A percentile compares a stretch with the other conserved stretches of the same genome.
Conservation (phyloP, 2,797 vertebrate genomes). For the Phalanger gymnotis region DNA sequence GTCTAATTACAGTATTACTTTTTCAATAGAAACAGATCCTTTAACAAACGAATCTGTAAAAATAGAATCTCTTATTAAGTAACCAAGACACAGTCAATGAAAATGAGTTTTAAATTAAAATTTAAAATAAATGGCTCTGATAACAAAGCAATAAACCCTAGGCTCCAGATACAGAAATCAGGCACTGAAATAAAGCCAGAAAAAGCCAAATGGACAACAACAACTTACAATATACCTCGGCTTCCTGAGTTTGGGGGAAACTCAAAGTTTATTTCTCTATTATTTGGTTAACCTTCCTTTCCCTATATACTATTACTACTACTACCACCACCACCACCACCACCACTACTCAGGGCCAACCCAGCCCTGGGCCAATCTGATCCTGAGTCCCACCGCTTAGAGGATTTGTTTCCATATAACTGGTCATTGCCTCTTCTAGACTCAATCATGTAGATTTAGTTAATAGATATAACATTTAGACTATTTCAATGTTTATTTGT, state of each 20-base stretch:
- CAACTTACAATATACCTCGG: conserved; percentile 28
- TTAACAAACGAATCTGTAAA: background rate
- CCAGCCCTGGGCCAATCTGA: no score
- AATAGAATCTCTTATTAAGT: conserved; percentile 37
- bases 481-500: background rate
- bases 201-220: conserved; percentile 24
- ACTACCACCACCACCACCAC: no score
- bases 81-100: conserved; percentile 6
- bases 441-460: no score
- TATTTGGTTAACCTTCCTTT: conserved; percentile 38
- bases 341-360: no score
- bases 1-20: background rate
- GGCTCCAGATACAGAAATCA: conserved; percentile 36
- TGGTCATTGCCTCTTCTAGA: no score
- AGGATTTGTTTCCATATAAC: no score
- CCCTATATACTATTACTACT: no score
- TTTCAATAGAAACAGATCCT: background rate
- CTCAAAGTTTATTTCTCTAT: conserved; percentile 60
- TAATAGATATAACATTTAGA: no score
- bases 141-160: conserved; percentile 50
- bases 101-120: conserved; percentile 66
- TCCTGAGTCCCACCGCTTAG: no score
- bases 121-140: conserved; percentile 48
- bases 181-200: conserved; percentile 47
- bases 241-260: conserved; percentile 30